Conservation (phyloP, 2,113 vertebrate species). For the Hippolais icterina region DNA sequence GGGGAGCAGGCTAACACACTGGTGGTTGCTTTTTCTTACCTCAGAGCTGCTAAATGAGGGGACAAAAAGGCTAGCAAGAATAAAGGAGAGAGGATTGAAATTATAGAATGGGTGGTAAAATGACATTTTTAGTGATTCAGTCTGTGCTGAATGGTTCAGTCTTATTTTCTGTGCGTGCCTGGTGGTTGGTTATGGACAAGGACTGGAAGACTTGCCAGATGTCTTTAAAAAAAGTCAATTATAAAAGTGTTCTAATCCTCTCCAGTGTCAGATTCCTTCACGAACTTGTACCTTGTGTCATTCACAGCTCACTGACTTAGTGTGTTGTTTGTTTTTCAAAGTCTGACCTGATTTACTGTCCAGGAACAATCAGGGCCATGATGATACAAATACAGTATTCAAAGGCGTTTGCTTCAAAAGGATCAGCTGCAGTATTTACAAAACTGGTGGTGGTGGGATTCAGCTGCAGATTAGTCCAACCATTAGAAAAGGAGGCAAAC, state of each 20-base stretch:
- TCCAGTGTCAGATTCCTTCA: neutral
- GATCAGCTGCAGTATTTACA: neutral
- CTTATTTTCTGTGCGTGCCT: neutral
- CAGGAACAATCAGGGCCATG: neutral
- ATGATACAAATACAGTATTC: neutral
- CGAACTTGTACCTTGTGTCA: neutral
- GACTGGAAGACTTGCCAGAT: neutral
- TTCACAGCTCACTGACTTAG: neutral
- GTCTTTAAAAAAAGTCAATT: neutral
- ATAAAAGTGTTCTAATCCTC: neutral
- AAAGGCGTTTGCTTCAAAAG: neutral
- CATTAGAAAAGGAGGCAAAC: neutral
- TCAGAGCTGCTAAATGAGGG: neutral
- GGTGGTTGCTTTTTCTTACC: neutral
- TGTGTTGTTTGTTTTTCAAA: neutral
- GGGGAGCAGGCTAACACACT: neutral
- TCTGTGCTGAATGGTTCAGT: neutral
- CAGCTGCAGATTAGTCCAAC: neutral
- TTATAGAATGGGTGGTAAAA: neutral
- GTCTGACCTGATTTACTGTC: neutral
- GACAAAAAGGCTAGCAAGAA: neutral
- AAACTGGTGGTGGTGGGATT: neutral
- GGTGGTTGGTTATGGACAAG: neutral
- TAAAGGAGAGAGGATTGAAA: neutral
- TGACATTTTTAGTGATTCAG: neutral